phyloP scores from a whole-genome alignment of 2,113 vertebrate genomes.

The Dolichotis patagonum region DNA sequence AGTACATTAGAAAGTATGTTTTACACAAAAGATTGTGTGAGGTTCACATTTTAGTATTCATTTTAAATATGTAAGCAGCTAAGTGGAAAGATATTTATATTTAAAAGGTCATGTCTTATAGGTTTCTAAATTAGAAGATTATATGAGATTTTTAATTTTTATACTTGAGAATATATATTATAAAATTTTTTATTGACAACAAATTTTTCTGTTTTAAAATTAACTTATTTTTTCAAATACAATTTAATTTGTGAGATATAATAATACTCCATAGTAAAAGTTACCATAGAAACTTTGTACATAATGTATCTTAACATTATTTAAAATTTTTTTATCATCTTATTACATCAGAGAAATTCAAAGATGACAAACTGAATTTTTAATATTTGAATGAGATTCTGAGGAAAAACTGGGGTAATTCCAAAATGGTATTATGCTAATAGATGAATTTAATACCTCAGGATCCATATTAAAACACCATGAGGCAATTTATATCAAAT shows the following conservation, averaged over 20 bases:
- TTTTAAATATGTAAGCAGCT: constrained; percentile 11
- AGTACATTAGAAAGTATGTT: constrained; percentile 51
- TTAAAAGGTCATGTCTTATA: constrained; percentile 37
- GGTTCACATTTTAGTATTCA: neutral
- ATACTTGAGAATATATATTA: neutral
- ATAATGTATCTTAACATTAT: constrained; percentile 45
- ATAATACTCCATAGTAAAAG: constrained; percentile 47
- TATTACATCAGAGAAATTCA: neutral
- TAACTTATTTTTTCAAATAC: constrained; percentile 41
- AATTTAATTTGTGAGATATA: constrained; percentile 54
- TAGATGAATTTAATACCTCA: neutral
- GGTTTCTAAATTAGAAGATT: neutral
- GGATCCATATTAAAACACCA: neutral
- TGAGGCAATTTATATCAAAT: neutral
- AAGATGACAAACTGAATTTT: constrained; percentile 47
- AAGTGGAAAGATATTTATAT: neutral
- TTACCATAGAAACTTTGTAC: neutral
- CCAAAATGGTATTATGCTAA: neutral
- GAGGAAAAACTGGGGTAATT: neutral
- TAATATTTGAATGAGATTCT: neutral
- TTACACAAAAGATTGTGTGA: neutral
- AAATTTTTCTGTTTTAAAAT: constrained; percentile 38
- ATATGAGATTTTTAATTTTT: neutral
- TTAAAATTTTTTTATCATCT: constrained; percentile 56
- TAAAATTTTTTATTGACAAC: constrained; percentile 47